Evolutionary conservation across 2,797 vertebrate genomes (phyloP).

Genomic region (Glyptemys insculpta): DNA sequence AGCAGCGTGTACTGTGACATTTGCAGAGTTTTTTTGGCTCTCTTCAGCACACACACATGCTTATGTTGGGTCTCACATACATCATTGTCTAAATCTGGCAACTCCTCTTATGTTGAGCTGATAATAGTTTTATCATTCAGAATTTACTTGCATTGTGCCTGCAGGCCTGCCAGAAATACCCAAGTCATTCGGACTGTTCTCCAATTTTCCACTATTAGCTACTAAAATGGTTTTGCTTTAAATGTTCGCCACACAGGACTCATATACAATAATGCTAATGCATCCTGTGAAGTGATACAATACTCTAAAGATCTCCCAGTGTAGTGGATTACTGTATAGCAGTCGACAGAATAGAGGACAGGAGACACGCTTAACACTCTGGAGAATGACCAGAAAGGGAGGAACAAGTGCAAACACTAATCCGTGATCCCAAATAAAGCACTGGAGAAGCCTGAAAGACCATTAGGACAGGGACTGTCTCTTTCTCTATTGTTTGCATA

Average conservation of each 20-base stretch:
- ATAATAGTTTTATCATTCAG: slow-evolving; percentile 71
- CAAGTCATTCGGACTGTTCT: slow-evolving; percentile 35
- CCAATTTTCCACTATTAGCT: slow-evolving; percentile 11
- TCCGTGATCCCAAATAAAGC: neutral
- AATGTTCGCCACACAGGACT: accelerated
- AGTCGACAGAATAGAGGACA: neutral
- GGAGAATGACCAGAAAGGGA: neutral
- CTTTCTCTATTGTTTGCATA: neutral
- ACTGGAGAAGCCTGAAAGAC: neutral
- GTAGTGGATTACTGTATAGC: neutral
- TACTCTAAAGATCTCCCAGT: neutral
- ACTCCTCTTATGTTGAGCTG: slow-evolving; percentile 24
- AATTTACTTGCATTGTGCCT: slow-evolving; percentile 65
- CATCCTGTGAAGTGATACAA: neutral
- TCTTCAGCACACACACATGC: slow-evolving; percentile 43
- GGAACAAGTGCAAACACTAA: neutral
- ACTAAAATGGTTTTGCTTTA: slow-evolving; percentile 19
- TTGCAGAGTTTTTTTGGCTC: slow-evolving; percentile 63
- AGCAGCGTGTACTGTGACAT: slow-evolving; percentile 51
- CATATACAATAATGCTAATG: neutral
- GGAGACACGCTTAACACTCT: neutral
- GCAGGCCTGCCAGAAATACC: slow-evolving; percentile 51
- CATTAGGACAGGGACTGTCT: neutral
- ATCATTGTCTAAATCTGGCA: slow-evolving; percentile 41
- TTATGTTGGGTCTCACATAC: slow-evolving; percentile 36